Evolutionary conservation across 2,888 invertebrate species (phyloP).

Genomic region (Buathra laborator): DNA sequence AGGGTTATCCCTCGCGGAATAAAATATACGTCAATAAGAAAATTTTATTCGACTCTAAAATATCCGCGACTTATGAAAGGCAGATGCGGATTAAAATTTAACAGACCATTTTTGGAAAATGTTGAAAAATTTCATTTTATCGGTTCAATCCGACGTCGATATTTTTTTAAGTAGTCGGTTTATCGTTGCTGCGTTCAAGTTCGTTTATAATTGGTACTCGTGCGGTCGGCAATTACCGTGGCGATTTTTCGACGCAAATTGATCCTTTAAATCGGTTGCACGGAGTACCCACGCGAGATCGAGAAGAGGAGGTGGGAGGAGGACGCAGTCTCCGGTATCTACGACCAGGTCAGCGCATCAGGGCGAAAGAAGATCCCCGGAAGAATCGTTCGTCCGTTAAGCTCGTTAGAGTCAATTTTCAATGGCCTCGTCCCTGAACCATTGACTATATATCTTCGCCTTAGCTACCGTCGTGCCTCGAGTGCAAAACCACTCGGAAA

Average conservation of each 20-base stretch:
- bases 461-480: slow-evolving; percentile 3
- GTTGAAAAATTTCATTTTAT: too few species aligned
- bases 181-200: slow-evolving; percentile 16
- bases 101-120: too few species aligned
- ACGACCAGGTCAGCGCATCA: slow-evolving; percentile 20
- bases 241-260: slow-evolving; percentile 65
- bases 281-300: slow-evolving; percentile 32
- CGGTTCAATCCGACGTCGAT: background rate
- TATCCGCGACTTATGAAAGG: too few species aligned
- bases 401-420: slow-evolving; percentile 63
- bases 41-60: background rate
- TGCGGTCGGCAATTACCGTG: slow-evolving; percentile 65
- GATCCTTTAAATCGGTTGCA: slow-evolving; percentile 66
- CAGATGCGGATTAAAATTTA: too few species aligned
- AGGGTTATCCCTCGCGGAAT: slow-evolving; percentile 38
- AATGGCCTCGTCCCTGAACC: slow-evolving; percentile 23
- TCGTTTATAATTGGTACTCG: slow-evolving; percentile 69
- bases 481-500: slow-evolving; percentile 25
- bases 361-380: slow-evolving; percentile 50
- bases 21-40: background rate
- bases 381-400: slow-evolving; percentile 58
- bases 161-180: background rate
- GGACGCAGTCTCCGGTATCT: slow-evolving; percentile 11
- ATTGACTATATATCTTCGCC: slow-evolving; percentile 36
- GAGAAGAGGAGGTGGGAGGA: background rate